phyloP scores from a whole-genome alignment of 1,140 invertebrate genomes.

The Cydia strobilella region DNA sequence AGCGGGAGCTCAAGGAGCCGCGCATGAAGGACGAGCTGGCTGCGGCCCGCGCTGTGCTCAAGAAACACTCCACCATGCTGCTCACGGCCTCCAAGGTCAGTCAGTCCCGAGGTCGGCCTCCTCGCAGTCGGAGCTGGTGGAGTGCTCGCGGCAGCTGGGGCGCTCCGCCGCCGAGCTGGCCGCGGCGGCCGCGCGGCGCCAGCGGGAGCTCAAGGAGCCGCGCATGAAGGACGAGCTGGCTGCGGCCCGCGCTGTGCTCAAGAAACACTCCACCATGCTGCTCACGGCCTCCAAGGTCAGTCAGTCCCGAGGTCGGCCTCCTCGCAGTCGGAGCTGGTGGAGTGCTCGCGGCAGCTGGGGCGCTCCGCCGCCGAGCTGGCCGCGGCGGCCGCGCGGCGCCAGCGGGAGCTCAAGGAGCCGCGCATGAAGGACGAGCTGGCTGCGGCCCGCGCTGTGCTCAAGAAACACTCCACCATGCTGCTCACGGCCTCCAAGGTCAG shows the following conservation, averaged over 20 bases:
- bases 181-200: slow-evolving; percentile 95
- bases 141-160: slow-evolving; percentile 94
- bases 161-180: slow-evolving; percentile 93
- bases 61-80: slow-evolving; percentile 99
- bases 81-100: slow-evolving; percentile 94
- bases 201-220: slow-evolving; percentile 97
- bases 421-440: slow-evolving; percentile 96
- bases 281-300: slow-evolving; percentile 94
- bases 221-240: slow-evolving; percentile 96
- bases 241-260: slow-evolving; percentile 97
- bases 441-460: slow-evolving; percentile 97
- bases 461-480: slow-evolving; percentile 99
- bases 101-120: too few relatives aligned
- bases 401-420: slow-evolving; percentile 97
- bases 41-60: slow-evolving; percentile 97
- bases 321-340: slow-evolving; percentile 95
- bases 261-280: slow-evolving; percentile 99
- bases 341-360: slow-evolving; percentile 94
- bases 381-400: slow-evolving; percentile 95
- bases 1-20: slow-evolving; percentile 97
- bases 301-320: too few relatives aligned
- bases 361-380: slow-evolving; percentile 93
- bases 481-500: slow-evolving; percentile 94
- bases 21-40: slow-evolving; percentile 96
- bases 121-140: slow-evolving; percentile 95